These are phyloP conservation scores for Manacus vitellinus DNA, from an alignment of 2,113 vertebrate species.

Conservation along the genomic window DNA sequence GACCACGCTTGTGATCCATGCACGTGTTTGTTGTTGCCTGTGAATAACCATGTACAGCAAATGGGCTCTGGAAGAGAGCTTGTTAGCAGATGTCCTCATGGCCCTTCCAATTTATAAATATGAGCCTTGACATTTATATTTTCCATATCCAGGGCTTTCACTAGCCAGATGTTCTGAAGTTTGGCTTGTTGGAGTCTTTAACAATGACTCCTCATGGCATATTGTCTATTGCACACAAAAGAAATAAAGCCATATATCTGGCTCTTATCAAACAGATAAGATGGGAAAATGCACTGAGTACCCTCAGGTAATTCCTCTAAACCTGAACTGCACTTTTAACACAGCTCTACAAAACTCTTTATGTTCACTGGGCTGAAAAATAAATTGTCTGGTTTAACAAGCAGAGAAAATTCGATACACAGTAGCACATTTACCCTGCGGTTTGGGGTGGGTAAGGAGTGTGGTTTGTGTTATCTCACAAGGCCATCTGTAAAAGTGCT, in stretches of 20 bases:
- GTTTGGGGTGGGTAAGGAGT: neutral
- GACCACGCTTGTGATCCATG: neutral
- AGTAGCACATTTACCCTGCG: neutral
- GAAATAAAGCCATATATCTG: neutral
- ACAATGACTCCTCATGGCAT: neutral
- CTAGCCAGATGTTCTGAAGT: constrained; percentile 47
- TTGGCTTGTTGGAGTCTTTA: constrained; percentile 11
- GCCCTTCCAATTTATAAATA: constrained; percentile 58
- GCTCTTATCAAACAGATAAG: neutral
- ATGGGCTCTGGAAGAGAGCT: constrained; percentile 22
- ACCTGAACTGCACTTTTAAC: neutral
- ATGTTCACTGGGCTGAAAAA: neutral
- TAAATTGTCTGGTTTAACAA: neutral
- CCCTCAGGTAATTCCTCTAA: neutral
- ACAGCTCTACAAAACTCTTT: neutral
- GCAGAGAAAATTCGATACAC: neutral
- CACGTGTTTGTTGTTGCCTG: constrained; percentile 43
- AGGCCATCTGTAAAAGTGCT: neutral
- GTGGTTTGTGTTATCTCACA: neutral
- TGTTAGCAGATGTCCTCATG: constrained; percentile 59
- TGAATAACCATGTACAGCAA: constrained; percentile 34
- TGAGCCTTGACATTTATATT: constrained; percentile 61
- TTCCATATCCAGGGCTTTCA: constrained; percentile 46
- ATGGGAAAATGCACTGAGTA: neutral
- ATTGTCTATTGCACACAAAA: neutral